Base-by-base conservation (phyloP, 2,113 vertebrate genomes). In the Cygnus buccinator region DNA sequence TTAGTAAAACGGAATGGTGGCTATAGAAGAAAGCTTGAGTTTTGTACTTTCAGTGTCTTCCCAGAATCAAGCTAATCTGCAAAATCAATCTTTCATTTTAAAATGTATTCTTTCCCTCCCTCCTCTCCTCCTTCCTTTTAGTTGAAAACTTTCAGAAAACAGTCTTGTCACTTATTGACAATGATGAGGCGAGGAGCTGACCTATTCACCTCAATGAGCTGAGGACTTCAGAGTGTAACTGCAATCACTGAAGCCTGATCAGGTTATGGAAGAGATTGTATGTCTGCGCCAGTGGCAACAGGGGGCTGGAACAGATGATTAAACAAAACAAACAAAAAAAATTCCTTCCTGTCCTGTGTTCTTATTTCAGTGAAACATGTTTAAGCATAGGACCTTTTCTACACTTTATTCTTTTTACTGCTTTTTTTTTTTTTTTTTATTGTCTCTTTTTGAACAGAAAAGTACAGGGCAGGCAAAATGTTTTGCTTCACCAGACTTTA, bases 161-260 rank as follows among this genome's bases (percentile, higher is more conserved):
- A 62, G 31, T 44, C 89, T 81, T 77, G 82, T 93, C 89, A 88
- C 58, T 88, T 90, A 95, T 88, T 91, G 91, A 94, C 90, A 84
- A 65, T 58, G 87, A 91, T 0, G 4, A 95, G 92, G 90, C 5
- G 0, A 50, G 50, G 80, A 90, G 76, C 43, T 72, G 55, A 87
- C 78, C 79, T 79, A 39, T 73, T 96, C 67, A 17, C 61, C 75
- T 90, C 76, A 77, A 12, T 70, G 83, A 87, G 70, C 89, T 87
- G 66, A 89, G 75, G 95, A 93, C 91, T 94, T 93, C 66, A 82
- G 88, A 82, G 75, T 37, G 15, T 17, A 77, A 55, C 72, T 79
- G 61, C 88, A 91, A 35, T 78, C 88, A 73, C 3, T 77, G 93
- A 63, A 87, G 66, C 50, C 71, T 89, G 73, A 84, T 87, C 80